Conservation (phyloP, 1,140 invertebrate species). For the Danaus melanippus region DNA sequence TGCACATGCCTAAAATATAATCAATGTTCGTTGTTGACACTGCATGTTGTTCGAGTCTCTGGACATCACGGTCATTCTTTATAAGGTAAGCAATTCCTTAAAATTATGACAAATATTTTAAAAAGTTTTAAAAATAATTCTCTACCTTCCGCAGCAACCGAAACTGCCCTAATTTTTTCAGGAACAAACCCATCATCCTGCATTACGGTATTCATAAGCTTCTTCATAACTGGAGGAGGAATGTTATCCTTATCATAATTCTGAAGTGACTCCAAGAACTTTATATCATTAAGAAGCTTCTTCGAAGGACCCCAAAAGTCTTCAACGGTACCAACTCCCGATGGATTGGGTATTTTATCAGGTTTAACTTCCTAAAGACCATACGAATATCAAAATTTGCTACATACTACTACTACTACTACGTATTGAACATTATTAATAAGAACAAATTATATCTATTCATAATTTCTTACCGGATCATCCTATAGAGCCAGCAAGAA, state of each 20-base stretch:
- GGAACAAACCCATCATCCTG: conserved; percentile 92
- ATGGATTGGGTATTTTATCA: conserved; percentile 84
- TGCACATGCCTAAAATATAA: conserved; percentile 33
- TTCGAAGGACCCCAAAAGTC: conserved; percentile 97
- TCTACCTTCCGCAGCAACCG: conserved; percentile 82
- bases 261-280: conserved; percentile 88
- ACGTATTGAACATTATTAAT: too few relatives aligned
- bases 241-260: conserved; percentile 96
- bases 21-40: too few relatives aligned
- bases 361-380: conserved; percentile 82
- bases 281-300: conserved; percentile 91
- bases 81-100: too few relatives aligned
- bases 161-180: conserved; percentile 86
- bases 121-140: background rate
- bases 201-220: conserved; percentile 86
- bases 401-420: too few relatives aligned
- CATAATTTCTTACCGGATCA: conserved; percentile 43
- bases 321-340: conserved; percentile 83
- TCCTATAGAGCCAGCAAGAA: conserved; percentile 31
- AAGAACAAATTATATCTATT: background rate
- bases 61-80: too few relatives aligned
- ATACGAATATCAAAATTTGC: background rate
- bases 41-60: too few relatives aligned
- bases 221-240: conserved; percentile 84
- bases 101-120: background rate